These are phyloP conservation scores for Catostomus latipinnis DNA, from an alignment of 2,797 vertebrate species.

Conservation along the genomic window DNA sequence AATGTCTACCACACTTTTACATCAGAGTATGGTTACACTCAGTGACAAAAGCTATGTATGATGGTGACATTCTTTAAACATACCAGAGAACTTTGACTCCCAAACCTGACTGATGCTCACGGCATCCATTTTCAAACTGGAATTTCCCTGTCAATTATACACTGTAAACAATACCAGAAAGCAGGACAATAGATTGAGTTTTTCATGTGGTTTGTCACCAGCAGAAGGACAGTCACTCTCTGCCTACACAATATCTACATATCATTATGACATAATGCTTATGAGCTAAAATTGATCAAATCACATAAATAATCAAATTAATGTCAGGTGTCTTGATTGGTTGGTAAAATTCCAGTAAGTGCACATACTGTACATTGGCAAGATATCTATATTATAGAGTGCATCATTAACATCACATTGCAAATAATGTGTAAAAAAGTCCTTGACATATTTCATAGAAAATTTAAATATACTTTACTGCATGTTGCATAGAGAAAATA, in stretches of 20 bases:
- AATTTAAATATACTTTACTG: too few species aligned
- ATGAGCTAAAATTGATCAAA: background rate
- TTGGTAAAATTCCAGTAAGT: too few species aligned
- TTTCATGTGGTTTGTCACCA: constrained; percentile 4
- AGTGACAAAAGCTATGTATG: constrained; percentile 66
- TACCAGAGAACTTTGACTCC: constrained; percentile 50
- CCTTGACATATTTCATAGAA: too few species aligned
- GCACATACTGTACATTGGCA: too few species aligned
- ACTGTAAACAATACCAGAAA: constrained; percentile 23
- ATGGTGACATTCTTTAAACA: constrained; percentile 72
- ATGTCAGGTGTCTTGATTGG: background rate
- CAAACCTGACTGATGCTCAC: constrained; percentile 18
- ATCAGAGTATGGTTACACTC: constrained; percentile 63
- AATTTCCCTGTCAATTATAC: constrained; percentile 69
- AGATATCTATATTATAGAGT: too few species aligned
- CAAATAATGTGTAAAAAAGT: too few species aligned
- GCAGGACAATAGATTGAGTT: background rate
- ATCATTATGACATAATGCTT: background rate
- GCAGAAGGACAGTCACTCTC: background rate
- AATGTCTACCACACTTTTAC: constrained; percentile 58
- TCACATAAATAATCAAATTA: background rate
- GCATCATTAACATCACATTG: too few species aligned
- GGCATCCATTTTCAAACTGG: constrained; percentile 71
- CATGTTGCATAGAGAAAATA: too few species aligned
- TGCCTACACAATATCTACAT: background rate